A percentile compares a stretch with the other conserved stretches of the same genome.
Conservation (phyloP, 2,113 vertebrate genomes). For the Anolis sagrei region DNA sequence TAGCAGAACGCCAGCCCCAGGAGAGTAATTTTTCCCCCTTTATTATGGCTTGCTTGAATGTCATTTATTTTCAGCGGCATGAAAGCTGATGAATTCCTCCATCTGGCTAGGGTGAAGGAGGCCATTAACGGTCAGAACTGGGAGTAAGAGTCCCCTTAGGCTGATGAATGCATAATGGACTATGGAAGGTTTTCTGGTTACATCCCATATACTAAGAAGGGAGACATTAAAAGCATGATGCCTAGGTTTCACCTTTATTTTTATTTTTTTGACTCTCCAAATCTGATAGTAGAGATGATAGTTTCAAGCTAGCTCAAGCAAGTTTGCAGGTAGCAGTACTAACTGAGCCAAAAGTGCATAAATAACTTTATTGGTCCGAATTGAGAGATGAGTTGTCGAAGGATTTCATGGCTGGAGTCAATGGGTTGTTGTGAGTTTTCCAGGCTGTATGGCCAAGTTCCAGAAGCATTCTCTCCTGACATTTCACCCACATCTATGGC, state of each 20-base stretch:
- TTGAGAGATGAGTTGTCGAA: no score
- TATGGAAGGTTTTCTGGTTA: not conserved
- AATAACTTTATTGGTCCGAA: not conserved
- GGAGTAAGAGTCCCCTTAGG: no score
- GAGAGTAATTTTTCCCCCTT: not conserved
- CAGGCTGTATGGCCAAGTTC: no score
- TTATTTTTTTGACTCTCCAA: not conserved
- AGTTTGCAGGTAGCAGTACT: not conserved
- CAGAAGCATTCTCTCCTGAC: no score
- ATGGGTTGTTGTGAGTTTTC: no score
- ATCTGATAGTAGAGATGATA: not conserved
- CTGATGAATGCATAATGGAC: fast-evolving
- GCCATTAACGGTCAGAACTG: not conserved
- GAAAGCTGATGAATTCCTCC: slow-evolving; percentile 18
- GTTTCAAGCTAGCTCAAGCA: not conserved
- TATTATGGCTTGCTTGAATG: slow-evolving; percentile 16
- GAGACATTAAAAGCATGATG: not conserved
- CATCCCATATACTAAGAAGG: not conserved
- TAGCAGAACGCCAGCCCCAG: not conserved
- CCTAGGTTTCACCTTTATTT: not conserved
- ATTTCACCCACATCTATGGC: no score
- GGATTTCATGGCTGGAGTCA: no score
- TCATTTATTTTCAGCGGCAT: slow-evolving; percentile 27
- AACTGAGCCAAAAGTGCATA: not conserved
- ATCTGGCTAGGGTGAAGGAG: slow-evolving; percentile 34